A percentile compares a stretch with the other conserved stretches of the same genome.
These are phyloP conservation scores for Tinamus major DNA, from an alignment of 2,797 vertebrate species.

Conservation along the genomic window DNA sequence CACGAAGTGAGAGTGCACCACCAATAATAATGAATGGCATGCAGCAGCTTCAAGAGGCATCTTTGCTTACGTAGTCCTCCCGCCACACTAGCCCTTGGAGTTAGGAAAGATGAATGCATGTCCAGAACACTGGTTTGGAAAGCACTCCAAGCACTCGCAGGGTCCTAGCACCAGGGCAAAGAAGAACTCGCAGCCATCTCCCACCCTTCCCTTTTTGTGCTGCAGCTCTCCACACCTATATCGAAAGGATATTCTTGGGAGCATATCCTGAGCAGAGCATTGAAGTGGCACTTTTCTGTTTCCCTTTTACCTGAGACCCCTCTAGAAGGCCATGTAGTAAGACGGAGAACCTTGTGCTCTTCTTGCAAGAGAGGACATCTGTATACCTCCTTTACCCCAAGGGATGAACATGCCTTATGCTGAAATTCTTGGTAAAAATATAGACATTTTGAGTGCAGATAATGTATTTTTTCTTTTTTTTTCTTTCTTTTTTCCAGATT, in stretches of 20 bases:
- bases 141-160: background rate
- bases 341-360: background rate
- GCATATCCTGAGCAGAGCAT: background rate
- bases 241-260: background rate
- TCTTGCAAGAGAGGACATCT: background rate
- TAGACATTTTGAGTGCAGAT: background rate
- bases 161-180: background rate
- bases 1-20: fast-evolving
- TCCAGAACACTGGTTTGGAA: background rate
- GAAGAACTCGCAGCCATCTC: background rate
- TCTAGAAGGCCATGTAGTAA: background rate
- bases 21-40: background rate
- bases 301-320: background rate
- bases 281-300: background rate
- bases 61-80: background rate
- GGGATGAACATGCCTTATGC: background rate
- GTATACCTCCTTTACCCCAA: background rate
- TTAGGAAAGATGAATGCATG: background rate
- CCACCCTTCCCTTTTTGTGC: background rate
- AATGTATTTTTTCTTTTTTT: background rate
- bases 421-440: background rate
- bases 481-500: background rate
- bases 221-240: background rate
- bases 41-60: background rate
- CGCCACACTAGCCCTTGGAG: background rate